Evolutionary conservation across 2,888 invertebrate species (phyloP).

Genomic region (Rhorus exstirpatorius): DNA sequence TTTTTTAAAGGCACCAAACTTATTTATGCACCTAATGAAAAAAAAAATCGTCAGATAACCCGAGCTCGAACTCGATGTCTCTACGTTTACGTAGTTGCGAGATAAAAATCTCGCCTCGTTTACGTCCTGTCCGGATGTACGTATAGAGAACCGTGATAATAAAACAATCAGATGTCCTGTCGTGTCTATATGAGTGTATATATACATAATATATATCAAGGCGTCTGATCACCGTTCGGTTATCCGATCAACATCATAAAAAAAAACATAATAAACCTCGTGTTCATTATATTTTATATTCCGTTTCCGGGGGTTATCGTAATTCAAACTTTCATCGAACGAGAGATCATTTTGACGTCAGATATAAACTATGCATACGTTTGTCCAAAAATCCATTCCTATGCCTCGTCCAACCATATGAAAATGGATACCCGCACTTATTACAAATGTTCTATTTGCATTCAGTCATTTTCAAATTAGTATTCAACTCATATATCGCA

Average conservation of each 20-base stretch:
- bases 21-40: conserved; percentile 13
- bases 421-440: conserved; percentile 13
- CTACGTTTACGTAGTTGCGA: conserved; percentile 73
- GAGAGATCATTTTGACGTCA: background rate
- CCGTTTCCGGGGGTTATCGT: conserved; percentile 31
- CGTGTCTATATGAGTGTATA: conserved; percentile 2
- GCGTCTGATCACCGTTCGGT: conserved; percentile 80
- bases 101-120: conserved; percentile 79
- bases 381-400: background rate
- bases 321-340: conserved; percentile 37
- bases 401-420: background rate
- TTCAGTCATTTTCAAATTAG: conserved; percentile 46
- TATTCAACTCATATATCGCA: conserved; percentile 56
- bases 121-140: conserved; percentile 75
- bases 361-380: background rate
- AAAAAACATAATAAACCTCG: conserved; percentile 29
- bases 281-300: conserved; percentile 59
- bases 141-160: conserved; percentile 63
- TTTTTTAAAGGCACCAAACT: background rate
- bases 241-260: conserved; percentile 59
- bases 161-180: conserved; percentile 77
- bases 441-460: conserved; percentile 33
- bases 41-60: conserved; percentile 27
- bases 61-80: conserved; percentile 74
- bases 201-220: conserved; percentile 1